Base-by-base conservation (phyloP, 2,888 invertebrate species). In the Neoscelio sp. region DNA sequence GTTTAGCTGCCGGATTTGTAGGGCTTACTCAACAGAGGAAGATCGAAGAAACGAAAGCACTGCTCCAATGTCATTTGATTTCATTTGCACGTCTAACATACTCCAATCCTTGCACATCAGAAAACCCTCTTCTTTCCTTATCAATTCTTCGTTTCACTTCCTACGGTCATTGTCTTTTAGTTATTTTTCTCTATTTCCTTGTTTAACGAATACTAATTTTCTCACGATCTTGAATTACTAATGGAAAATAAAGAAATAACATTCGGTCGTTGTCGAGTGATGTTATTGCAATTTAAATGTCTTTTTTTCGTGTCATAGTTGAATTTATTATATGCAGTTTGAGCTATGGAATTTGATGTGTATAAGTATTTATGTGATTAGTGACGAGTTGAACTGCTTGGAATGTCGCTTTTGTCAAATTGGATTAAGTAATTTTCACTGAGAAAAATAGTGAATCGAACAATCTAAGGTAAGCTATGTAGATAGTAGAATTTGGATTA, bases 211-310 rank as follows among this genome's bases (percentile, higher is more conserved):
- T 15, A 50, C 18, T 44, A 33, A 30, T 54, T 26, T 40, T 23
- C 8, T 26, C 48, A 60, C 40, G 20, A 33, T 76, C 23, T 35
- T 44, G 6, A 23, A 52, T 60, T 23, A 52, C 8, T 12, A 42
- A 17, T 48, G 4, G 20, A 8, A 58, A 52, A 52, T 44, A 13
- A 38, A 70, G 76, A 33, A 75, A 40, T 80, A 74, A 64, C 74
- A 82, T 85, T 85, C 82, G 85, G 84, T 82, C 83, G 71, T 80
- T 81, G 46, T 68, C 73, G 40, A 76, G 76, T 82, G 78, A 65
- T 84, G 84, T 83, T 82, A 77, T 83, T 83, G 82, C 77, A 74
- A 85, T 81, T 80, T 84, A 84, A 81, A 84, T 83, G 82, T 80
- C 80, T 85, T 80, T 82, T 77, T n/a, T n/a, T n/a, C n/a, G n/a